Evolutionary conservation across 2,113 vertebrate genomes (phyloP).

Genomic region (Neodon shergylaensis): DNA sequence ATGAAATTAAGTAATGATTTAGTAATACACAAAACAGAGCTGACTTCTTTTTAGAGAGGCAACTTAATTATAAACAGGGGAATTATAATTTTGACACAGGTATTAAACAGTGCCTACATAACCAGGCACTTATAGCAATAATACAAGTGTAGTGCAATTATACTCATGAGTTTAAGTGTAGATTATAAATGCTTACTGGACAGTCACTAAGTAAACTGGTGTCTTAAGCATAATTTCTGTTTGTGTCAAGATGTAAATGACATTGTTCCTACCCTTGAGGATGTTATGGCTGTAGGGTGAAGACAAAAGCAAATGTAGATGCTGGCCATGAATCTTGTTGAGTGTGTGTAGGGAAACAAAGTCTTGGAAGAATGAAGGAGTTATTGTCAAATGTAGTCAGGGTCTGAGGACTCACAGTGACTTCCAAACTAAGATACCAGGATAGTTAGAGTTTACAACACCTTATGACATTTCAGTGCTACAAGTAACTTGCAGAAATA

Average conservation of each 20-base stretch:
- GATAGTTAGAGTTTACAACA: background rate
- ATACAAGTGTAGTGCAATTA: background rate
- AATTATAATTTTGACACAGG: background rate
- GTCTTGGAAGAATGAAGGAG: background rate
- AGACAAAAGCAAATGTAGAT: background rate
- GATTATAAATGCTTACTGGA: background rate
- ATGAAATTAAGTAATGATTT: conserved; percentile 29
- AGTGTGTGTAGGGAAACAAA: background rate
- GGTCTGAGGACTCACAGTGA: background rate
- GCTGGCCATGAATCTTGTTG: background rate
- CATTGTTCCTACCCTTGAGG: background rate
- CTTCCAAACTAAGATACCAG: background rate
- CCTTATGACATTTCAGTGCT: background rate
- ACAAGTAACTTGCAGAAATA: background rate
- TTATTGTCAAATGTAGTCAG: background rate
- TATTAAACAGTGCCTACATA: background rate
- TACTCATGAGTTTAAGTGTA: background rate
- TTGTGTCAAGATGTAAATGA: background rate
- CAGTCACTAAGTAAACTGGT: background rate
- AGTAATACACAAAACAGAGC: background rate
- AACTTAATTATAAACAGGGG: background rate
- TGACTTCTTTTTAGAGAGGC: background rate
- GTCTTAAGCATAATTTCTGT: background rate
- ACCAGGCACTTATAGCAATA: conserved; percentile 9
- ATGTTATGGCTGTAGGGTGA: background rate